A percentile compares a stretch with the other conserved stretches of the same genome.
phyloP scores from a whole-genome alignment of 2,113 vertebrate species.

The Ahaetulla prasina region DNA sequence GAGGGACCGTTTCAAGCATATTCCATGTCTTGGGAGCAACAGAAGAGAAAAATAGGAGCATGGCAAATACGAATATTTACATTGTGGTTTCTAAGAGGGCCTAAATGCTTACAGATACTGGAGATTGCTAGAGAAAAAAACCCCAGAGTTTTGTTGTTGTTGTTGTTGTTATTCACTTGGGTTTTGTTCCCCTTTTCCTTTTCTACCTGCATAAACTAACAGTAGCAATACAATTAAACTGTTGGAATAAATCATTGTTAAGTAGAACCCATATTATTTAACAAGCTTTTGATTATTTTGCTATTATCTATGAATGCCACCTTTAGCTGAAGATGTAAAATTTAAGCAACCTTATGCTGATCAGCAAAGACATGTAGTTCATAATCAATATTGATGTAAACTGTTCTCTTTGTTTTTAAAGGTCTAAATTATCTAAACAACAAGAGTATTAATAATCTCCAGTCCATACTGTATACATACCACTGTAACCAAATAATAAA shows the following conservation, averaged over 20 bases:
- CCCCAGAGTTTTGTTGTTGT: too few relatives aligned
- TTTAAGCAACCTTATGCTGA: neutral
- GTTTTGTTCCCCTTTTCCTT: neutral
- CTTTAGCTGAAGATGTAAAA: neutral
- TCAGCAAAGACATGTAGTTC: too few relatives aligned
- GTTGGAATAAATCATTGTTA: neutral
- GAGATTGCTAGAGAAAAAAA: too few relatives aligned
- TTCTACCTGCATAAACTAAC: neutral
- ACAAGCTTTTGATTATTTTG: neutral
- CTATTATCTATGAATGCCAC: neutral
- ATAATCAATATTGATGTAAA: too few relatives aligned
- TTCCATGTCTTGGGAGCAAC: too few relatives aligned
- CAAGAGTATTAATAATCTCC: too few relatives aligned
- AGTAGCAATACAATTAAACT: neutral
- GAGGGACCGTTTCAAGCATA: rapidly evolving
- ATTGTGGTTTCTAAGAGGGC: neutral
- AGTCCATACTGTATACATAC: too few relatives aligned
- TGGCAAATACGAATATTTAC: neutral
- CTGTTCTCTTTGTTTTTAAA: too few relatives aligned
- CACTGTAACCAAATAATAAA: too few relatives aligned
- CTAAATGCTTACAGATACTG: neutral
- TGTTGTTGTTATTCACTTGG: neutral
- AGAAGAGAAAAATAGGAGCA: neutral
- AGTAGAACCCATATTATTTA: neutral
- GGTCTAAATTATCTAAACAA: too few relatives aligned